Conservation (phyloP, 2,888 invertebrate genomes). For the Agrochola lota region DNA sequence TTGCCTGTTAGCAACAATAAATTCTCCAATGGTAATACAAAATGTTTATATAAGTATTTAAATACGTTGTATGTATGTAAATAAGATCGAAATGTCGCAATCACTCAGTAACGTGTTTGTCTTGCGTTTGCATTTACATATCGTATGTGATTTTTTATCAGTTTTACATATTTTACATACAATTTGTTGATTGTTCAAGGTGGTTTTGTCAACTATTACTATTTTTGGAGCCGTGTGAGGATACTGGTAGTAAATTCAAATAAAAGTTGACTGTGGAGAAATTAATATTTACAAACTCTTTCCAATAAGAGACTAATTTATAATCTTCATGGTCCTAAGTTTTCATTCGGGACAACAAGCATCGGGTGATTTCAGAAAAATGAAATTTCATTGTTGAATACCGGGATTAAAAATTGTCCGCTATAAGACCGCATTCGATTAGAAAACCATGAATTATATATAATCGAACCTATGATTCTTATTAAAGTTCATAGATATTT, state of each 20-base stretch:
- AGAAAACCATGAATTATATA: not conserved
- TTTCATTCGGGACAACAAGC: not conserved
- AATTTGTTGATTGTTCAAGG: constrained; percentile 5
- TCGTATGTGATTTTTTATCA: constrained; percentile 1
- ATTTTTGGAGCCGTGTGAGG: constrained; percentile 15
- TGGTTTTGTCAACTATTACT: not conserved
- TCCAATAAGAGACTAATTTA: not conserved
- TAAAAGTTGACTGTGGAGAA: not conserved
- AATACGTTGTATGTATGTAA: constrained; percentile 37
- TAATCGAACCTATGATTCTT: not conserved
- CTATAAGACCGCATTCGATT: too few species aligned
- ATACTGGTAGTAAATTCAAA: not conserved
- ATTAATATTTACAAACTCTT: not conserved
- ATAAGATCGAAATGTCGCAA: constrained; percentile 24
- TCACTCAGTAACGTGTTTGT: constrained; percentile 16
- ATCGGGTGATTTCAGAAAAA: too few species aligned
- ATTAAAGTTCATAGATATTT: not conserved
- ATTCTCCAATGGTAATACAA: constrained; percentile 7
- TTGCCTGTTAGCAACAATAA: constrained; percentile 1
- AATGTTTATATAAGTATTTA: constrained; percentile 13
- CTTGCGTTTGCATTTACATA: constrained; percentile 15
- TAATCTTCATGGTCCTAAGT: too few species aligned
- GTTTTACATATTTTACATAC: constrained; percentile 19
- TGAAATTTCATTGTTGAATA: not conserved
- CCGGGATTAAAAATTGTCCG: not conserved